Evolutionary conservation across 2,113 vertebrate species (phyloP).

Genomic region (Crotalus tigris): DNA sequence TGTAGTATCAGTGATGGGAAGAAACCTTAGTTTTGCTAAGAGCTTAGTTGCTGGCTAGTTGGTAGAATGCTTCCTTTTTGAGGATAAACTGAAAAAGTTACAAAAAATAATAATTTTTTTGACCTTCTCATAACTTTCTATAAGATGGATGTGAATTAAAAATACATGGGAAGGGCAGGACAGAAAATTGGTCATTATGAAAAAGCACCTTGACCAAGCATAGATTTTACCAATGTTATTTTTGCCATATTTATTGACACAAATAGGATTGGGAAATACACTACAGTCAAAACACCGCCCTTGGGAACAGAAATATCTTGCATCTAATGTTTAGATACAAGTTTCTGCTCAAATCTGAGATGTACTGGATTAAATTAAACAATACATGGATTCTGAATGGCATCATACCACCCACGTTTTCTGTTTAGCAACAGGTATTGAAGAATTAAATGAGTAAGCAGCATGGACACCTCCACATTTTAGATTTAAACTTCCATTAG

Average conservation of each 20-base stretch:
- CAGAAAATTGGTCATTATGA: neutral
- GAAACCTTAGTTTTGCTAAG: neutral
- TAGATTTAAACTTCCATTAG: neutral
- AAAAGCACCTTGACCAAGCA: neutral
- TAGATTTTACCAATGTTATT: neutral
- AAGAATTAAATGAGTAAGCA: neutral
- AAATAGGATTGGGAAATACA: neutral
- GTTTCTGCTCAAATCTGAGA: neutral
- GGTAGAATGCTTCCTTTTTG: neutral
- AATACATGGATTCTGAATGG: neutral
- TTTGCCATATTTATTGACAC: neutral
- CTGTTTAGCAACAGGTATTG: neutral
- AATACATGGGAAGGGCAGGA: neutral
- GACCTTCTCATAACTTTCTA: neutral
- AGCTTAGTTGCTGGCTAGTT: neutral
- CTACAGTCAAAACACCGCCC: neutral
- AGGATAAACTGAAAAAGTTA: neutral
- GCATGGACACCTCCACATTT: neutral
- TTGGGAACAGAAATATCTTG: neutral
- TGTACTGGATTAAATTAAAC: neutral
- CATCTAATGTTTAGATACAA: neutral
- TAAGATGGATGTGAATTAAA: neutral
- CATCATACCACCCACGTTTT: neutral
- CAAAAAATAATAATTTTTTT: neutral
- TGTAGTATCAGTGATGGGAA: neutral